Conservation (phyloP, 2,113 vertebrate genomes). For the Aptenodytes patagonicus region DNA sequence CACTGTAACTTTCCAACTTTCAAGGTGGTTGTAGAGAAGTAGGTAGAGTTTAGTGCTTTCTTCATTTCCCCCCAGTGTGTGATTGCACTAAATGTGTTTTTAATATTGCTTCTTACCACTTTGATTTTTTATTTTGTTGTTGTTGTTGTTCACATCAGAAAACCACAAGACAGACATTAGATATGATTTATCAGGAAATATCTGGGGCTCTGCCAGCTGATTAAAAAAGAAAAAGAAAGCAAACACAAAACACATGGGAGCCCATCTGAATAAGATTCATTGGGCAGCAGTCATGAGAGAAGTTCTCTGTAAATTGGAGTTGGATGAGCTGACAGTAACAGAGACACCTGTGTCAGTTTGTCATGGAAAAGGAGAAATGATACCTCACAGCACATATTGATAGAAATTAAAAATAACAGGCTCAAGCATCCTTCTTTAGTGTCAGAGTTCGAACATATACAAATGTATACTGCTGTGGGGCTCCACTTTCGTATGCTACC, state of each 20-base stretch:
- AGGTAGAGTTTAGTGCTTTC: conserved; percentile 35
- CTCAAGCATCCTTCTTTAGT: not conserved
- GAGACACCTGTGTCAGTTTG: not conserved
- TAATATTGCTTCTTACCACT: conserved; percentile 53
- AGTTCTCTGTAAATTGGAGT: not conserved
- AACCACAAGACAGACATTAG: conserved; percentile 43
- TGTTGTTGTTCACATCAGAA: conserved; percentile 48
- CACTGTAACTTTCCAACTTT: conserved; percentile 37
- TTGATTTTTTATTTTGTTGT: conserved; percentile 31
- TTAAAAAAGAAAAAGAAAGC: conserved; percentile 39
- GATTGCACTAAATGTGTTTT: conserved; percentile 56
- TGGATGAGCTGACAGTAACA: not conserved
- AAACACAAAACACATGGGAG: not conserved
- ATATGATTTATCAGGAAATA: conserved; percentile 46
- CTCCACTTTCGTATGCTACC: not conserved
- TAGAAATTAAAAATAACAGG: not conserved
- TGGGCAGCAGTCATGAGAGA: not conserved
- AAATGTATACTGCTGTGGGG: not conserved
- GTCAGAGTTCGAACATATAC: not conserved
- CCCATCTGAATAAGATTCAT: not conserved
- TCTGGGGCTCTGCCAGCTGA: conserved; percentile 18
- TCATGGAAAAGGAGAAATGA: not conserved
- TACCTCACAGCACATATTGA: not conserved
- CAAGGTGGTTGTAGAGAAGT: conserved; percentile 13
- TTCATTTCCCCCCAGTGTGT: conserved; percentile 35